Base-by-base conservation (phyloP, 2,113 vertebrate species). In the Jaculus jaculus region DNA sequence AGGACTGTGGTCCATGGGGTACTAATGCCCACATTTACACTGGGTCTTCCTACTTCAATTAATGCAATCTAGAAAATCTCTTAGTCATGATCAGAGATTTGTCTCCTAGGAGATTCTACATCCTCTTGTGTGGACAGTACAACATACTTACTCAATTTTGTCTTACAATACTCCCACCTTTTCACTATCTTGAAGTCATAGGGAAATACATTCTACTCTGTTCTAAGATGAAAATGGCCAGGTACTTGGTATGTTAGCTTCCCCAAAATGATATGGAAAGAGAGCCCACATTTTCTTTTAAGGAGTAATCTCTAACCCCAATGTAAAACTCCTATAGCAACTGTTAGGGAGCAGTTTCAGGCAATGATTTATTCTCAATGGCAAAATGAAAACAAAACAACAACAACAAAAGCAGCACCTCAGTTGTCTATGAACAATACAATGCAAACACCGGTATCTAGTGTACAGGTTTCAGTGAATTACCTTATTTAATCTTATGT, bases 371-470 rank as follows among this genome's bases (percentile, higher is more conserved):
- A 86, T 65, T 87, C 15, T 16, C 26, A 75, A 26, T 72, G 60
- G 2, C 18, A 60, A n/a, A 79, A 42, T 15, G 20, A 9, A 74
- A 89, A 37, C 0, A 32, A 84, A 93, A 87, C 81, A 94, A 7
- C 13, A 92, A 80, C 26, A 60, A 74, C 32, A n/a, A n/a, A n/a
- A n/a, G n/a, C n/a, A n/a, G 60, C 37, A 66, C 71, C 26, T 58
- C 5, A 23, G 28, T 91, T 66, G 15, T 11, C 85, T 42, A 94
- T 87, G 77, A 86, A 91, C 89, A 91, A 80, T 77, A 28, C 84
- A 94, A 26, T 16, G 7, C 58, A 37, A 63, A 80, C 89, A 54
- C 11, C 12, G 78, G 54, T 58, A 77, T n/a, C 13, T 17, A 15
- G 18, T 71, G 28, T 81, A 77, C 18, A 66, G 61, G 17, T 84